phyloP scores from a whole-genome alignment of 2,797 vertebrate species.

The Rhinatrema bivittatum region DNA sequence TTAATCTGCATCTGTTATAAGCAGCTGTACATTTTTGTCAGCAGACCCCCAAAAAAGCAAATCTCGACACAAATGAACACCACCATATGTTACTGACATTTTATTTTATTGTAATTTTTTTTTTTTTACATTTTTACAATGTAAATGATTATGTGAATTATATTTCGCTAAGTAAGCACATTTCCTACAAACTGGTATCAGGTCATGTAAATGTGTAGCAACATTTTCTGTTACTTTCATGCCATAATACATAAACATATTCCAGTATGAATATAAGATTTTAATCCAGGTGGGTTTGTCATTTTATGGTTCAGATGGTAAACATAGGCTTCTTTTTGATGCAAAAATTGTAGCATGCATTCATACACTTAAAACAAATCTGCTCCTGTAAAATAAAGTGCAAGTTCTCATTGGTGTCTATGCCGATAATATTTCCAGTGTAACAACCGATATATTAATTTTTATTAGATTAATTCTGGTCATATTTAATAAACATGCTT shows the following conservation, averaged over 20 bases:
- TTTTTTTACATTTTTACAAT: conserved; percentile 8
- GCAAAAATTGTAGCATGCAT: neutral
- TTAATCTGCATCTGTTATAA: conserved; percentile 23
- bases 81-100: conserved; percentile 18
- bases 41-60: conserved; percentile 20
- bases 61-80: conserved; percentile 18
- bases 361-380: neutral
- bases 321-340: neutral
- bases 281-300: neutral
- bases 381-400: neutral
- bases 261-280: rapidly evolving
- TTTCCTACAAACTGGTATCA: conserved; percentile 8
- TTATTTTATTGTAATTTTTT: too few species aligned
- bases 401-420: too few species aligned
- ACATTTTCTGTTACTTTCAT: neutral
- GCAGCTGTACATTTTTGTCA: conserved; percentile 16
- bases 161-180: neutral
- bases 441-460: too few species aligned
- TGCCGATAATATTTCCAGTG: too few species aligned
- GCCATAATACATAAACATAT: too few species aligned
- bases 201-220: neutral
- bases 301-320: too few species aligned
- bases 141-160: conserved; percentile 9
- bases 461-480: too few species aligned
- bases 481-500: too few species aligned